Conservation (phyloP, 2,113 vertebrate genomes). For the Coreoperca whiteheadi region DNA sequence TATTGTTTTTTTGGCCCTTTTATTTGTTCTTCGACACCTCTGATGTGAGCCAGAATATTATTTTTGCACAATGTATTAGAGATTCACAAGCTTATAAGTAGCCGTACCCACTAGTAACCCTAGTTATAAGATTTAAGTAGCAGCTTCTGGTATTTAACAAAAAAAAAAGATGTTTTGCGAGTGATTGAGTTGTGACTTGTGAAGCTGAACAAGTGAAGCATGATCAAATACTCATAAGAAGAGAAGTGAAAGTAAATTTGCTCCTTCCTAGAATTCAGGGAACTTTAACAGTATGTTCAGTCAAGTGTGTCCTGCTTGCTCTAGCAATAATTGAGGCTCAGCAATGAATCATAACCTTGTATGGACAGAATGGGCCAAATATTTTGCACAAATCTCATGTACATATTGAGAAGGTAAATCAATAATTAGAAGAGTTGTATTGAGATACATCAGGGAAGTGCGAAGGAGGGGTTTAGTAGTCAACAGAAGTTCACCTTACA, state of each 20-base stretch:
- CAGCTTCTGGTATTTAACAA: not conserved
- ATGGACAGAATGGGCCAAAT: not conserved
- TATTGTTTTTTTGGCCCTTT: not conserved
- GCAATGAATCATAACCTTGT: not conserved
- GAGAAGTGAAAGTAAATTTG: constrained; percentile 33
- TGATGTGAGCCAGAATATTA: not conserved
- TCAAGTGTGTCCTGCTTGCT: constrained; percentile 16
- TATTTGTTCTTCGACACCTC: not conserved
- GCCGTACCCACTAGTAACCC: not conserved
- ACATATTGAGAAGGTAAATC: not conserved
- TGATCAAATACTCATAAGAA: not conserved
- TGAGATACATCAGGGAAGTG: not conserved
- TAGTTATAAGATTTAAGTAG: not conserved
- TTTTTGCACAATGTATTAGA: not conserved
- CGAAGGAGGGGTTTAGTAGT: not conserved
- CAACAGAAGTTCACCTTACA: not conserved
- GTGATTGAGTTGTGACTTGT: not conserved
- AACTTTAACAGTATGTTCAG: not conserved
- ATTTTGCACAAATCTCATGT: not conserved
- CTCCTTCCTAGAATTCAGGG: constrained; percentile 27
- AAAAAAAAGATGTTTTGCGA: not conserved
- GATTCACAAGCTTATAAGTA: not conserved
- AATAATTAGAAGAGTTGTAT: not conserved
- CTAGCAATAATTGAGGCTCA: not conserved
- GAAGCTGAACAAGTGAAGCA: constrained; percentile 9